Evolutionary conservation across 2,888 invertebrate species (phyloP), one percentile per base, ranked within the genome.

Genomic region (Deladenus siricidicola): DNA sequence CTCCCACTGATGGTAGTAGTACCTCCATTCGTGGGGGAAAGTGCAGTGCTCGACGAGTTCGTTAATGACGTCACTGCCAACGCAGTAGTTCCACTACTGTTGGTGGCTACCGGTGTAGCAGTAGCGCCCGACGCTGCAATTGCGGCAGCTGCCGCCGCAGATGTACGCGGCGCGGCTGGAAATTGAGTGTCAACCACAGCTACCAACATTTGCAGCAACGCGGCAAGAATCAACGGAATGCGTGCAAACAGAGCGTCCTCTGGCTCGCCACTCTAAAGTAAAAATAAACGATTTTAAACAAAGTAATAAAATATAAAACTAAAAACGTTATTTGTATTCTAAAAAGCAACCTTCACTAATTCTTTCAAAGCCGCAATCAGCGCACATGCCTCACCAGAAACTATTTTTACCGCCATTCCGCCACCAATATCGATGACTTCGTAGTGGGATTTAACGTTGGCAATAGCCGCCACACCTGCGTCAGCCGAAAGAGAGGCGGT

Each of bases 351-450:
- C 69, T 74, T 72, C 21, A 75, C 58, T 17, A 75, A 62, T 64
- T 75, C 73, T 1, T 69, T 63, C 6, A 75, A 54, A 23, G 73
- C 75, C 19, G 75, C 68, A 1, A 67, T 60, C 58, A 73, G 67
- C 14, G 66, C 66, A 51, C 74, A 75, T 17, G 68, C 67, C 49
- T 73, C 70, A 24, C 54, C 42, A 34, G 56, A 62, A 24, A 70
- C 72, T 0, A 68, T 59, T 59, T 73, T 73, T 17, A 68, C 63
- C 1, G 67, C 62, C 4, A 60, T 50, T 28, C 73, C 73, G 10
- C 66, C 71, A 29, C 74, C 74, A 4, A 70, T 71, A 48, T 75
- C 73, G 48, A 75, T 62, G 8, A 72, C 53, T 48, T 73, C 70
- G 58, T 58, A 74, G 14, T 64, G 62, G 30, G 51, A 48, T 34